Evolutionary conservation across 2,797 vertebrate genomes (phyloP).

Genomic region (Poeciliopsis paucimaculata): DNA sequence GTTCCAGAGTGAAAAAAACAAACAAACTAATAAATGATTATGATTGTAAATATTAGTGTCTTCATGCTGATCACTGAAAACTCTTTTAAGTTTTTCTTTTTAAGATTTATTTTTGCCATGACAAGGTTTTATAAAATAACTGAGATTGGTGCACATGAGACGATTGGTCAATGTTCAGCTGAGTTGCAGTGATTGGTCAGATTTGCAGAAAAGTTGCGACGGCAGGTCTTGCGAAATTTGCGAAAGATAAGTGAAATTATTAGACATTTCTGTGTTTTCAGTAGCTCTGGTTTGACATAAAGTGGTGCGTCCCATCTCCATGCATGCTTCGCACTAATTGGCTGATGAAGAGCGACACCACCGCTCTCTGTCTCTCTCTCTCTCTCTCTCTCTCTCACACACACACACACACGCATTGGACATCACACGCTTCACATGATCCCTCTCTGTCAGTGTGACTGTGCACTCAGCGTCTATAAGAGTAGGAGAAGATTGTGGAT

Average conservation of each 20-base stretch:
- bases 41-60: not conserved
- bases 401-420: constrained; percentile 38
- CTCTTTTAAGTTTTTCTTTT: too few species aligned
- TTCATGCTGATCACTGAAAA: not conserved
- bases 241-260: too few species aligned
- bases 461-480: not conserved
- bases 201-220: too few species aligned
- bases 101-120: too few species aligned
- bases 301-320: not conserved
- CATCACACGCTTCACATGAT: constrained; percentile 74
- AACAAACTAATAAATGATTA: not conserved
- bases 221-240: too few species aligned
- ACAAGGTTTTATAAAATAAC: too few species aligned
- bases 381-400: constrained; percentile 11
- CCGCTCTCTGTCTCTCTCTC: constrained; percentile 19
- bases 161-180: too few species aligned
- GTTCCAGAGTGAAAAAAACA: not conserved
- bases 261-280: too few species aligned
- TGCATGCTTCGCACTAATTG: not conserved
- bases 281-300: not conserved
- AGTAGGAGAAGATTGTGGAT: constrained; percentile 3
- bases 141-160: too few species aligned
- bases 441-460: constrained; percentile 16
- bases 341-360: constrained; percentile 21
- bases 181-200: too few species aligned